Percentiles rank a stretch among this genome's conserved stretches.
These are phyloP conservation scores for Athalia circularis DNA, from an alignment of 2,888 invertebrate genomes.

Conservation along the genomic window DNA sequence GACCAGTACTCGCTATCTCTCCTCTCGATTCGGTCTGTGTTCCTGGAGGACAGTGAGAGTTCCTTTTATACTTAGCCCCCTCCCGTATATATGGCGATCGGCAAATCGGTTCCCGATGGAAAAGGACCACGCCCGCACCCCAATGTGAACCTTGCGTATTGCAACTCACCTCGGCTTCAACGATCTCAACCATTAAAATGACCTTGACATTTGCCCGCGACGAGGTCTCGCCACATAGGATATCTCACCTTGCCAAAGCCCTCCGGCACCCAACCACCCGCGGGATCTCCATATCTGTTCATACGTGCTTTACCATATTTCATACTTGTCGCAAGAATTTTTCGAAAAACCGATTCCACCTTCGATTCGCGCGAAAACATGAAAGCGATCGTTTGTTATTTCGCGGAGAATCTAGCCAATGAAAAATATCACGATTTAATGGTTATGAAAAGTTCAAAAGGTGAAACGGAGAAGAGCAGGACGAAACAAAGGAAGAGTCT, in stretches of 20 bases:
- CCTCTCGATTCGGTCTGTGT: conserved; percentile 63
- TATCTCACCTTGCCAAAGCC: conserved; percentile 26
- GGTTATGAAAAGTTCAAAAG: no score
- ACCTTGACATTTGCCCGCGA: conserved; percentile 63
- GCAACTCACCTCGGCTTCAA: conserved; percentile 34
- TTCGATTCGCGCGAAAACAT: no score
- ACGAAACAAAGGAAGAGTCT: no score
- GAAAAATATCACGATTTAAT: no score
- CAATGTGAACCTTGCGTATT: conserved; percentile 36
- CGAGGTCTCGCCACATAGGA: conserved; percentile 25
- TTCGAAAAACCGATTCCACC: no score
- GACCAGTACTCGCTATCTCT: conserved; percentile 63
- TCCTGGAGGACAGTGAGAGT: conserved; percentile 69
- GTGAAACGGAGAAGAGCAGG: no score
- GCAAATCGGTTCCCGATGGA: conserved; percentile 45
- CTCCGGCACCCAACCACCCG: conserved; percentile 21
- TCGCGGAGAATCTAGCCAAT: no score
- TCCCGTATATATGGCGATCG: conserved; percentile 49
- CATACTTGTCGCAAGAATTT: no score
- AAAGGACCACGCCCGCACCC: conserved; percentile 45
- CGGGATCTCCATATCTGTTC: not conserved
- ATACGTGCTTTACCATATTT: no score
- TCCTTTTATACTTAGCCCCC: conserved; percentile 68
- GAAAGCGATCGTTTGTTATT: no score
- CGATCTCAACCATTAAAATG: conserved; percentile 43